Evolutionary conservation across 2,113 vertebrate genomes (phyloP).

Genomic region (Nerophis lumbriciformis): DNA sequence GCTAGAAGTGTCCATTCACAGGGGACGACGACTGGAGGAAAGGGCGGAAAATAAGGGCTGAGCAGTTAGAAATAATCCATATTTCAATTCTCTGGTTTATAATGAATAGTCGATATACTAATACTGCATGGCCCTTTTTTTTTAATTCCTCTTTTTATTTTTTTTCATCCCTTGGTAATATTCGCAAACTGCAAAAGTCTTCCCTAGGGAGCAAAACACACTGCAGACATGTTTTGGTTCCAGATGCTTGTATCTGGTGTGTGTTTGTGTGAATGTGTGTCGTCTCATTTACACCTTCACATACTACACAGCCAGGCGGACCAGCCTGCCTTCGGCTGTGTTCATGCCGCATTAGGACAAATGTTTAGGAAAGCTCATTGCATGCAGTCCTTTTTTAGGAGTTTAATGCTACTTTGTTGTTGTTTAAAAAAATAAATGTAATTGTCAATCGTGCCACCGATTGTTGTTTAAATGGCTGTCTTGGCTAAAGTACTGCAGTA

Average conservation of each 20-base stretch:
- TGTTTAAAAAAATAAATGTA: neutral
- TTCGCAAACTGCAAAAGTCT: constrained; percentile 8
- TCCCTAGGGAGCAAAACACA: constrained; percentile 13
- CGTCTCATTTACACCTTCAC: constrained; percentile 24
- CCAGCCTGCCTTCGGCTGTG: constrained; percentile 30
- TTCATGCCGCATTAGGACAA: constrained; percentile 10
- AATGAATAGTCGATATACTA: neutral
- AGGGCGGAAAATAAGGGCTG: constrained; percentile 20
- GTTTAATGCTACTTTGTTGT: constrained; percentile 2
- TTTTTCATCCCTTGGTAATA: constrained; percentile 6
- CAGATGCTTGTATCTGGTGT: constrained; percentile 31
- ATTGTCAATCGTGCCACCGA: neutral
- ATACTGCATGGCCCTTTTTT: neutral
- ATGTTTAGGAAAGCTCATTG: constrained; percentile 16
- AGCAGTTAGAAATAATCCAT: constrained; percentile 14
- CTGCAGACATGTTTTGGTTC: constrained; percentile 28
- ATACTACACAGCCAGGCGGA: constrained; percentile 31
- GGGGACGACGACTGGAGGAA: constrained; percentile 34
- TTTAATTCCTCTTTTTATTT: neutral
- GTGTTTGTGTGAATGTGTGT: constrained; percentile 13
- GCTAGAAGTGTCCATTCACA: constrained; percentile 58
- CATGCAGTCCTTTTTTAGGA: neutral
- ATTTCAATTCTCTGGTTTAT: constrained; percentile 9
- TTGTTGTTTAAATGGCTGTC: constrained; percentile 14
- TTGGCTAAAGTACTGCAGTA: constrained; percentile 4